Evolutionary conservation across 1,140 invertebrate species (phyloP).

Genomic region (Hermetia illucens): DNA sequence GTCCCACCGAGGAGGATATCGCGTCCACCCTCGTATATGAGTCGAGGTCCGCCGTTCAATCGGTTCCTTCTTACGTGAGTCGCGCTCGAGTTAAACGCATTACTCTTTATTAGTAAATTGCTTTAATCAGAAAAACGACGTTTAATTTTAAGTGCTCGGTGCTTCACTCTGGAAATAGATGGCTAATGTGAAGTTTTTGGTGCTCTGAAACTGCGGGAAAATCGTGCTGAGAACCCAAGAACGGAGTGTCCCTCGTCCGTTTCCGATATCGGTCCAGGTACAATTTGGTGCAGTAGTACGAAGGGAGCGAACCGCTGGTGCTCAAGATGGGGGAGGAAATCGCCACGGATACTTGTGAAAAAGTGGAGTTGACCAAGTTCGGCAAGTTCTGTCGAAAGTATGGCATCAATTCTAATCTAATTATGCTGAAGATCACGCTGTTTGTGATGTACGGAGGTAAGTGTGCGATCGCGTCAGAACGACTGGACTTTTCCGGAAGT

Average conservation of each 20-base stretch:
- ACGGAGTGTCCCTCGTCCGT: too few species aligned
- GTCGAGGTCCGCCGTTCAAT: too few species aligned
- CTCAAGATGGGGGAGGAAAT: conserved; percentile 1
- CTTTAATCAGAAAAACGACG: conserved; percentile 26
- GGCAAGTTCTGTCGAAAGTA: conserved; percentile 22
- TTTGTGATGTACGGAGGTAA: conserved; percentile 68
- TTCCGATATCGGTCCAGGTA: too few species aligned
- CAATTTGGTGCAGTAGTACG: too few species aligned
- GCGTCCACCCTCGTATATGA: too few species aligned
- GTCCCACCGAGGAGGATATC: too few species aligned
- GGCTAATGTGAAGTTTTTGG: too few species aligned
- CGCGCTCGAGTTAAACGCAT: too few species aligned
- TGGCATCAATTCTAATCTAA: conserved; percentile 52
- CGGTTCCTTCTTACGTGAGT: too few species aligned
- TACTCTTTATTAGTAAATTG: conserved; percentile 20
- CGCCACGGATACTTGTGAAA: conserved; percentile 12
- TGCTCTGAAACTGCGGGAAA: too few species aligned
- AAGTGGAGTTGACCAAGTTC: conserved; percentile 21
- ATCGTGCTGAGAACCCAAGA: too few species aligned
- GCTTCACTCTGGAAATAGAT: not conserved
- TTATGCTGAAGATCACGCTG: conserved; percentile 62
- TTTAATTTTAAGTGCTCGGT: conserved; percentile 19
- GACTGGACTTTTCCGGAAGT: conserved; percentile 4
- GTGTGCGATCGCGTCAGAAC: conserved; percentile 10
- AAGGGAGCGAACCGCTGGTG: too few species aligned